Evolutionary conservation across 2,888 invertebrate species (phyloP), one percentile per base, ranked within the genome.

Genomic region (Endomychus coccineus): DNA sequence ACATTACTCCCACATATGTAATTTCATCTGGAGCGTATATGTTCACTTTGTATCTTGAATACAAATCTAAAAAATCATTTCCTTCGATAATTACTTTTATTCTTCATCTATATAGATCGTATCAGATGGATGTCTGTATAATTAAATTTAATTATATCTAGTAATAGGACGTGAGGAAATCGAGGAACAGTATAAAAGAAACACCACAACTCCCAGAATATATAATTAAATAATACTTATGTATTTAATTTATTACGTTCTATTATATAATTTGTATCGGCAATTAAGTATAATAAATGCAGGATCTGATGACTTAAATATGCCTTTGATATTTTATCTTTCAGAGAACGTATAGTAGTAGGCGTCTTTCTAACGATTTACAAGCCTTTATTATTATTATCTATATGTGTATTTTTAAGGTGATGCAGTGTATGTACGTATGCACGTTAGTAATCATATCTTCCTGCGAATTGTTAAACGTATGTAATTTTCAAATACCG

Each of bases 191-290:
- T 13, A 32, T 21, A 19, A 30, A 30, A 25, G 30, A 30, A 24
- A 32, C 31, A 22, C 31, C 36, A 27, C 36, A 27, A 37, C 28
- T 17, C 17, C 21, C n/a, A n/a, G n/a, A 23, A 51, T 53, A 52
- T 62, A 54, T 62, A 64, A 64, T 64, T 63, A 64, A 63, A 62
- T 61, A 59, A 58, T 64, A 63, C 58, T 64, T 64, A 62, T 51
- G 58, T 59, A 60, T 56, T 59, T 64, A 63, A 63, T 65, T 64
- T 64, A 65, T 63, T 62, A 56, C 59, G 56, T 57, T 61, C 56
- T 46, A 53, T 38, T 38, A 39, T 61, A 58, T 62, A 62, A 61
- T 63, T 62, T 62, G 58, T 59, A 57, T 56, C 57, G 52, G 59
- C 56, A 61, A 61, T 61, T 58, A 56, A 51, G 43, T 51, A 47